Conservation (phyloP, 2,888 invertebrate species). For the Microdon myrmicae region DNA sequence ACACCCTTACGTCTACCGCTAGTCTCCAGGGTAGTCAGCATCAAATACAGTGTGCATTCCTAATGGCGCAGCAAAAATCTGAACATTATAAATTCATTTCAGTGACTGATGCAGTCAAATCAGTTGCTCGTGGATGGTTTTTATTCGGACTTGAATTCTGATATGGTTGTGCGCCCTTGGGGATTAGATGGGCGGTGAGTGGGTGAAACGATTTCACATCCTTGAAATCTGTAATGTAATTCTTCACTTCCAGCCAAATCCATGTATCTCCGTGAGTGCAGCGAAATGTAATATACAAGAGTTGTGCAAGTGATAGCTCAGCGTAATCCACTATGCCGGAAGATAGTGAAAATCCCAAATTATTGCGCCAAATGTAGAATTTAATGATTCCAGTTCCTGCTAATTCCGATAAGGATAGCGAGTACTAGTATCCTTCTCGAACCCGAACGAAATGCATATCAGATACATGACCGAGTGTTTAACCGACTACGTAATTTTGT, state of each 20-base stretch:
- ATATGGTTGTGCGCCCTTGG: no score
- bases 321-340: constrained; percentile 11
- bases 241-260: constrained; percentile 34
- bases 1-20: constrained; percentile 31
- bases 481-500: constrained; percentile 42
- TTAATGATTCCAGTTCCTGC: constrained; percentile 46
- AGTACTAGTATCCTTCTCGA: constrained; percentile 6
- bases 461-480: constrained; percentile 40
- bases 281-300: constrained; percentile 23
- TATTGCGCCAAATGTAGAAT: constrained; percentile 47
- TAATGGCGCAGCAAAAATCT: constrained; percentile 40
- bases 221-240: constrained; percentile 44
- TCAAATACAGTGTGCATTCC: constrained; percentile 44
- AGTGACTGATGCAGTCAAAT: no score
- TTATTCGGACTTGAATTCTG: no score
- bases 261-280: neutral
- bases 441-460: constrained; percentile 8
- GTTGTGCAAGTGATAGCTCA: constrained; percentile 39
- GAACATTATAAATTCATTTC: constrained; percentile 46
- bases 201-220: constrained; percentile 32
- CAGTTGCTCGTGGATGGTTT: no score
- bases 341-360: constrained; percentile 35
- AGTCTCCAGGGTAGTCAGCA: constrained; percentile 24
- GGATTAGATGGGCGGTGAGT: constrained; percentile 1
- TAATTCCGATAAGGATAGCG: constrained; percentile 49